Evolutionary conservation across 2,797 vertebrate genomes (phyloP).

Genomic region (Acrossocheilus wenchowensis): DNA sequence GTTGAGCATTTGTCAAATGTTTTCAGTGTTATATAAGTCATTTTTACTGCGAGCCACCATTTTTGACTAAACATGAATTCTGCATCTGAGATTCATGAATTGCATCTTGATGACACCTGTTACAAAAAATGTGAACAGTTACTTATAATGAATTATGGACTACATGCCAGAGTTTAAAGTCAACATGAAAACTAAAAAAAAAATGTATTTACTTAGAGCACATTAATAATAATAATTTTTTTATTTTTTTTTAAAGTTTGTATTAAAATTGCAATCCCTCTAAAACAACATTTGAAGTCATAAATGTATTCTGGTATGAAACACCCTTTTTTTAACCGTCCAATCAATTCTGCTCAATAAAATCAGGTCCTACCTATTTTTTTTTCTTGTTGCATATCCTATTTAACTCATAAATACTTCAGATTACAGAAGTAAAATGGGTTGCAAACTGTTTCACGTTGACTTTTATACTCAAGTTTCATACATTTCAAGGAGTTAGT

Average conservation of each 20-base stretch:
- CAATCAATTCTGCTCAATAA: neutral
- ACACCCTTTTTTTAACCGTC: neutral
- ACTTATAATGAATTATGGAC: neutral
- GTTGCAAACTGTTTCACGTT: neutral
- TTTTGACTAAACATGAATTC: conserved; percentile 1
- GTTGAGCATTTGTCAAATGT: conserved; percentile 17
- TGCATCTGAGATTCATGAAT: neutral
- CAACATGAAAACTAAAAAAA: neutral
- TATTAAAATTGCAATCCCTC: neutral
- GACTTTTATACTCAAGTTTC: conserved; percentile 15
- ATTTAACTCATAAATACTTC: neutral
- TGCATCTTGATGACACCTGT: neutral
- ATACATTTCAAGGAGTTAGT: conserved; percentile 4
- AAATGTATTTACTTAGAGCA: neutral
- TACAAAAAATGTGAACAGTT: neutral
- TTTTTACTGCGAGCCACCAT: neutral
- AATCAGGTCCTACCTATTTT: neutral
- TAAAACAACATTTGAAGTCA: neutral
- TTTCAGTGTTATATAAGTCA: conserved; percentile 11
- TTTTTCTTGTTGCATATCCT: neutral
- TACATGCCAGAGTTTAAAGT: neutral
- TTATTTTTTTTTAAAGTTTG: neutral
- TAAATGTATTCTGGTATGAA: neutral
- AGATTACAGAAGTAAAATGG: too few species aligned
- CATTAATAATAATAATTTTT: neutral